Base-by-base conservation (phyloP, 2,797 vertebrate species). In the Sebastes baramenuke region DNA sequence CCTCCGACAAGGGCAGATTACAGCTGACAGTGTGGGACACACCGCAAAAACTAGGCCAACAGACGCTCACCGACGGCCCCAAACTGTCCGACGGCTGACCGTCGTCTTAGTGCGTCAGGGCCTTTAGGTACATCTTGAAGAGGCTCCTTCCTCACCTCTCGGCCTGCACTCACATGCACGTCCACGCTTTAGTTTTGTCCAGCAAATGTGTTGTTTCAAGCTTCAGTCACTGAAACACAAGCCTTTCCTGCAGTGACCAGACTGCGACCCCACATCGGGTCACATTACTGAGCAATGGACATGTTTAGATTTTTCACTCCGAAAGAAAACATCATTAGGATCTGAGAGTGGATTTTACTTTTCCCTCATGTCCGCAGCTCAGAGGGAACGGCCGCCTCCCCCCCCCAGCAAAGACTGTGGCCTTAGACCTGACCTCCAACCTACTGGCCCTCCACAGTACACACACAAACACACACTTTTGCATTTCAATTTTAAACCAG, bases 311-410 rank as follows among this genome's bases (percentile, higher is more conserved):
- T 93, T 94, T 95, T 94, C 87, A 84, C 86, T 89, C 89, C 87
- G 56, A 95, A 94, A 93, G 94, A 93, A 95, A 96, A 96, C 94
- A 95, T 94, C 90, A 92, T 93, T 94, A 94, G 92, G 91, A 94
- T 92, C 84, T 87, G 86, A 89, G 91, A 91, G 82, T 87, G 87
- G 87, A 92, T 94, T 94, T 94, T 92, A 92, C 93, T 94, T 94
- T 93, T 93, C 92, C 93, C 93, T 91, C 81, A 88, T 87, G 94
- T 92, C 93, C 76, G 38, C 86, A 88, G 62, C 87, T 86, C 71
- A 54, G 83, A 86, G 88, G 87, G 88, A 90, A 87, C 61, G 34
- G n/a, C 79, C 52, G 5, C 65, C 75, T 4, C 72, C 68, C 75
- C 36, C 72, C 68, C 73, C 67, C 70, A 77, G 64, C 81, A 42